phyloP scores from a whole-genome alignment of 2,113 vertebrate genomes.

The Piliocolobus tephrosceles region DNA sequence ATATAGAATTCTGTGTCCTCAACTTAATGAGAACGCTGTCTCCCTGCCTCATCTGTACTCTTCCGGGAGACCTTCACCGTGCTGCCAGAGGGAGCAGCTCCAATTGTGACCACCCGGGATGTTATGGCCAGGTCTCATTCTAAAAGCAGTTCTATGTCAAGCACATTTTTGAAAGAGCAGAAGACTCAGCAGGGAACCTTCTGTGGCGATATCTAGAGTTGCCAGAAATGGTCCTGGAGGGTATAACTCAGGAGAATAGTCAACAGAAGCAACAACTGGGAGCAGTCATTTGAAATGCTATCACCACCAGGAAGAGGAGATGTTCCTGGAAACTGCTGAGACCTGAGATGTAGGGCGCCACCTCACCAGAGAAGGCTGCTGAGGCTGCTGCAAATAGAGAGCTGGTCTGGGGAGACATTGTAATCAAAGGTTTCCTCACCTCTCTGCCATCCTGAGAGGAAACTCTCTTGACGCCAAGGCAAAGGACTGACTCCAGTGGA shows the following conservation, averaged over 20 bases:
- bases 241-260: background rate
- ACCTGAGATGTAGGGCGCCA: background rate
- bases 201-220: background rate
- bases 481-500: background rate
- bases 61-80: background rate
- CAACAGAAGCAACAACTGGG: background rate
- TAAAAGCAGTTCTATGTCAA: background rate
- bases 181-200: background rate
- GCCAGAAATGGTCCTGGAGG: background rate
- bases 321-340: background rate
- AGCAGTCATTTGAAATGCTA: background rate
- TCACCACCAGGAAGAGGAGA: background rate
- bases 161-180: conserved; percentile 35
- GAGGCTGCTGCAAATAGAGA: background rate
- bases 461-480: background rate
- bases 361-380: background rate
- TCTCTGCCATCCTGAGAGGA: background rate
- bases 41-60: background rate
- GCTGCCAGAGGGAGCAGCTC: background rate
- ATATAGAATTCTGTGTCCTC: background rate
- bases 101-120: background rate
- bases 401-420: background rate
- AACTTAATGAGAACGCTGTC: background rate
- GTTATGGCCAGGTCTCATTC: background rate
- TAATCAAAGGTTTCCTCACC: background rate